phyloP scores from a whole-genome alignment of 2,113 vertebrate genomes.

The Phalacrocorax brasilianus region DNA sequence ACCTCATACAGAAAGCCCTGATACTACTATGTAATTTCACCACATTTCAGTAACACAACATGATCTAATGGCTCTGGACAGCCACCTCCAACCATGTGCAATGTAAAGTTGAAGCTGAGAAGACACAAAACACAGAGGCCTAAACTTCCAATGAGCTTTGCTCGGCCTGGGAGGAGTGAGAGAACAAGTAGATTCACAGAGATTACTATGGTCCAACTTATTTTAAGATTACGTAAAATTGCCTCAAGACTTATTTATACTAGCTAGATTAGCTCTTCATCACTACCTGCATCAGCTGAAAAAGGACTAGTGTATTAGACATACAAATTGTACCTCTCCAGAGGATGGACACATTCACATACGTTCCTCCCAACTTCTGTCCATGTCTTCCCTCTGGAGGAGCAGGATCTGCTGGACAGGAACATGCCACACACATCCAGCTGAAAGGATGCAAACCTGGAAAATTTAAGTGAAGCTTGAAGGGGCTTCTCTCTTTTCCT shows the following conservation, averaged over 20 bases:
- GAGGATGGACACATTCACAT: not conserved
- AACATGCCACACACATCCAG: not conserved
- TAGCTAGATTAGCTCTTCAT: not conserved
- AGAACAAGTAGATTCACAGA: not conserved
- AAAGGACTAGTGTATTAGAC: not conserved
- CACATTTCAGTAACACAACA: not conserved
- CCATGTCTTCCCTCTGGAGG: not conserved
- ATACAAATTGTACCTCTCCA: not conserved
- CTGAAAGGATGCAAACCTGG: not conserved
- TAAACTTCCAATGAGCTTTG: not conserved
- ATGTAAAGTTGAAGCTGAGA: not conserved
- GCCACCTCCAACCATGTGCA: not conserved
- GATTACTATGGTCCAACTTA: not conserved
- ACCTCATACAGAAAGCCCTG: not conserved
- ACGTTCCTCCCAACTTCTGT: not conserved
- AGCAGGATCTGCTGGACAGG: not conserved
- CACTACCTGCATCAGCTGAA: not conserved
- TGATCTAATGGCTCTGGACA: not conserved
- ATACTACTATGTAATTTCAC: not conserved
- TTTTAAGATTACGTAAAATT: not conserved
- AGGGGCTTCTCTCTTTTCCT: not conserved
- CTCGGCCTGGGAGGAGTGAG: not conserved
- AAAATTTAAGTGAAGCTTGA: not conserved
- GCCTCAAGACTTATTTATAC: not conserved
- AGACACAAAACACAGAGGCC: not conserved